Percentiles rank a stretch among this genome's conserved stretches.
These are phyloP conservation scores for Rissa tridactyla DNA, from an alignment of 2,113 vertebrate species.

Conservation along the genomic window DNA sequence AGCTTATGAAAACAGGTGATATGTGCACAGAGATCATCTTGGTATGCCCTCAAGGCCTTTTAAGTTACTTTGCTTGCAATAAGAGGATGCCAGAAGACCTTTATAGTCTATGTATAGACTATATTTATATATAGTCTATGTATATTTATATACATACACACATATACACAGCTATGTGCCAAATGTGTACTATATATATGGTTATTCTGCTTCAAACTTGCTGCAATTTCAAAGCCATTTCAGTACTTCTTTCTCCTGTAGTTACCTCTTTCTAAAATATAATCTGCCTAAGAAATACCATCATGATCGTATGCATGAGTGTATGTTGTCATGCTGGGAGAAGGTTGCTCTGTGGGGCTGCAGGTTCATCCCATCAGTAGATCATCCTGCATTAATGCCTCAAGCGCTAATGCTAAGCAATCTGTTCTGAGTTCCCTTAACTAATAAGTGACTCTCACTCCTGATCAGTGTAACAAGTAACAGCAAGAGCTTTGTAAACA, in stretches of 20 bases:
- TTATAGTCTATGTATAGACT: background rate
- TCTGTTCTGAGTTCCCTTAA: background rate
- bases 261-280: background rate
- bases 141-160: background rate
- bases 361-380: background rate
- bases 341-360: background rate
- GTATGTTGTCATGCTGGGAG: background rate
- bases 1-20: background rate
- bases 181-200: background rate
- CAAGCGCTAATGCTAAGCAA: conserved; percentile 18
- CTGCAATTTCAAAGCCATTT: background rate
- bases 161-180: background rate
- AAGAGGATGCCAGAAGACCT: conserved; percentile 11
- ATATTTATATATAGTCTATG: no score
- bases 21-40: background rate
- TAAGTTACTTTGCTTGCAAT: conserved; percentile 1
- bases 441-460: conserved; percentile 13
- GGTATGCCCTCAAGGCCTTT: background rate
- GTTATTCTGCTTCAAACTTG: background rate
- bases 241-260: background rate
- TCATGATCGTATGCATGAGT: fast-evolving
- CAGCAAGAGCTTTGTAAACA: conserved; percentile 28
- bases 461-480: background rate
- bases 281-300: background rate
- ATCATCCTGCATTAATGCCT: conserved; percentile 33